These are phyloP conservation scores for Numenius phaeopus DNA, from an alignment of 2,797 vertebrate genomes.

Conservation along the genomic window DNA sequence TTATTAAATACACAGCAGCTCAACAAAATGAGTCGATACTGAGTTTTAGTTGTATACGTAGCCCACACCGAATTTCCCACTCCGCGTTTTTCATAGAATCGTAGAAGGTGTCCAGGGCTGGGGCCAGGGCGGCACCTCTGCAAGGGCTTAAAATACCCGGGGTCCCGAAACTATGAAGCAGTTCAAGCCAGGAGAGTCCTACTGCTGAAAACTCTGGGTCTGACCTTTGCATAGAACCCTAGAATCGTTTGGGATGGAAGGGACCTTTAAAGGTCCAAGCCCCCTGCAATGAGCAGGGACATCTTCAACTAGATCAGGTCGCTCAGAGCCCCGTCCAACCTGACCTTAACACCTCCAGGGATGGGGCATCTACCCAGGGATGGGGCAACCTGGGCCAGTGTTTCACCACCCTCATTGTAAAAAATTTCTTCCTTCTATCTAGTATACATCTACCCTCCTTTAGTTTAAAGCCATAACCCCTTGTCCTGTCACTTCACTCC, in stretches of 20 bases:
- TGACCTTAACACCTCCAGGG: not conserved
- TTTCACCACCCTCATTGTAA: not conserved
- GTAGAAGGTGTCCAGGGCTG: not conserved
- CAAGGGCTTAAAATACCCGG: not conserved
- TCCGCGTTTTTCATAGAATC: not conserved
- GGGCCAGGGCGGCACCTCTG: not conserved
- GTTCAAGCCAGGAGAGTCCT: not conserved
- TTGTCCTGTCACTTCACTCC: not conserved
- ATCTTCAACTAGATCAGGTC: not conserved
- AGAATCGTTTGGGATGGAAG: not conserved
- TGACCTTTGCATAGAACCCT: not conserved
- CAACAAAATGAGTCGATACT: rapidly evolving
- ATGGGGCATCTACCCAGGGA: not conserved
- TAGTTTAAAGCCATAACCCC: not conserved
- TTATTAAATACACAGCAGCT: rapidly evolving
- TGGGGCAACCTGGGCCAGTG: not conserved
- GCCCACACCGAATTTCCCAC: rapidly evolving
- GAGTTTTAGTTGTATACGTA: rapidly evolving
- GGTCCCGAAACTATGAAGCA: not conserved
- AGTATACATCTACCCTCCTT: not conserved
- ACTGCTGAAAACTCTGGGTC: not conserved
- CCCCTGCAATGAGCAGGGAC: not conserved
- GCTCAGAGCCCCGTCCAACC: not conserved
- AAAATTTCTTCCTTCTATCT: not conserved
- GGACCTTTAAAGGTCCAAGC: not conserved